A percentile compares a stretch with the other conserved stretches of the same genome.
Evolutionary conservation across 2,113 vertebrate genomes (phyloP).

Genomic region (rabbit (Oryctolagus cuniculus)): DNA sequence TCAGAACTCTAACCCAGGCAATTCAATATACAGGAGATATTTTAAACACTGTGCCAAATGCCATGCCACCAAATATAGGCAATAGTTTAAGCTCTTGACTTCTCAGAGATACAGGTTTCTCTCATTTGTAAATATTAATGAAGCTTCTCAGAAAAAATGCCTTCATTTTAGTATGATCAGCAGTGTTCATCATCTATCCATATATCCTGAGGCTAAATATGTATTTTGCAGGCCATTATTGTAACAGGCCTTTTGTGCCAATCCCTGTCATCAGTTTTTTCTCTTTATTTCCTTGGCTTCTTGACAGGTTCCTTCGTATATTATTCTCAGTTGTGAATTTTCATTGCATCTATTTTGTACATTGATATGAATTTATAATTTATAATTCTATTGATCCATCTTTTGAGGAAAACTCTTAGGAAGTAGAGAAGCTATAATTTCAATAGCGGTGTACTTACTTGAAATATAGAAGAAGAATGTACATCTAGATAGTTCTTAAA

Average conservation of each 20-base stretch:
- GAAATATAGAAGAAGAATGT: not conserved
- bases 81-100: not conserved
- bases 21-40: too few species aligned
- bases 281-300: not conserved
- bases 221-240: not conserved
- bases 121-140: not conserved
- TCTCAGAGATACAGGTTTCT: not conserved
- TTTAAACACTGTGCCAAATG: too few species aligned
- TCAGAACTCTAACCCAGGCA: too few species aligned
- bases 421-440: not conserved
- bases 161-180: not conserved
- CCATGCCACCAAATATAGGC: not conserved
- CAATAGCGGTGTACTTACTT: not conserved
- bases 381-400: not conserved
- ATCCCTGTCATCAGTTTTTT: not conserved
- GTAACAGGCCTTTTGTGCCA: not conserved
- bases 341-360: not conserved
- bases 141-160: not conserved
- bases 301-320: not conserved
- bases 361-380: slow-evolving; percentile 17
- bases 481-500: slow-evolving; percentile 19
- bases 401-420: not conserved
- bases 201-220: not conserved
- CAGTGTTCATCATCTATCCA: not conserved
- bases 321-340: not conserved